Evolutionary conservation across 2,113 vertebrate genomes (phyloP).

Genomic region (Hippocampus mohnikei): DNA sequence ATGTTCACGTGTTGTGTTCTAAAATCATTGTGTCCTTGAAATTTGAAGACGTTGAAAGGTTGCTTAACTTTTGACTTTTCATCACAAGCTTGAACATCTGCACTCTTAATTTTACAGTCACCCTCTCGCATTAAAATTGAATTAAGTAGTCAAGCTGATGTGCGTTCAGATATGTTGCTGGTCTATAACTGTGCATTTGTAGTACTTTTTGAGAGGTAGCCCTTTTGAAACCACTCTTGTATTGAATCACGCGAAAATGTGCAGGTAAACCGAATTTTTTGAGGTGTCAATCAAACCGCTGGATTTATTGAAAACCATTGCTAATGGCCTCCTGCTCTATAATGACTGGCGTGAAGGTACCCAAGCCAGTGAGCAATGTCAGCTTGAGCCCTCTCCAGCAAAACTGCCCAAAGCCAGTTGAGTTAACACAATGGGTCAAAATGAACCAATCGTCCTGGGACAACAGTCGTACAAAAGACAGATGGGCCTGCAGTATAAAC

Average conservation of each 20-base stretch:
- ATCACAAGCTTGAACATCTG: too few relatives aligned
- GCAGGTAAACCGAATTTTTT: not conserved
- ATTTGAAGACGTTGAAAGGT: too few relatives aligned
- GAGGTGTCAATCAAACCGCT: not conserved
- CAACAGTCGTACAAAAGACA: conserved; percentile 26
- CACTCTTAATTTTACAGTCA: too few relatives aligned
- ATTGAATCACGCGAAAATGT: not conserved
- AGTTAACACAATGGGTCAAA: conserved; percentile 21
- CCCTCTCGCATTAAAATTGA: too few relatives aligned
- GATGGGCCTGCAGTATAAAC: conserved; percentile 10
- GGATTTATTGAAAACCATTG: not conserved
- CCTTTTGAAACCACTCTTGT: not conserved
- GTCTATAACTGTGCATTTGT: too few relatives aligned
- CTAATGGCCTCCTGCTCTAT: conserved; percentile 4
- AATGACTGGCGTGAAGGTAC: conserved; percentile 7
- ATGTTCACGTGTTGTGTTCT: not conserved
- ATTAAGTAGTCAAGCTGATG: too few relatives aligned
- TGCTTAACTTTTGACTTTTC: too few relatives aligned
- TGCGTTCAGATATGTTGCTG: too few relatives aligned
- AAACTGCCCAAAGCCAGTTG: conserved; percentile 21
- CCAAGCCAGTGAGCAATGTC: conserved; percentile 4
- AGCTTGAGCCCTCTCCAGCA: conserved; percentile 4
- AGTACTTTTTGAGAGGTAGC: too few relatives aligned
- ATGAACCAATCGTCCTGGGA: conserved; percentile 28
- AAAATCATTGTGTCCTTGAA: too few relatives aligned